Evolutionary conservation across 2,113 vertebrate species (phyloP).

Genomic region (Acrocephalus kingi): DNA sequence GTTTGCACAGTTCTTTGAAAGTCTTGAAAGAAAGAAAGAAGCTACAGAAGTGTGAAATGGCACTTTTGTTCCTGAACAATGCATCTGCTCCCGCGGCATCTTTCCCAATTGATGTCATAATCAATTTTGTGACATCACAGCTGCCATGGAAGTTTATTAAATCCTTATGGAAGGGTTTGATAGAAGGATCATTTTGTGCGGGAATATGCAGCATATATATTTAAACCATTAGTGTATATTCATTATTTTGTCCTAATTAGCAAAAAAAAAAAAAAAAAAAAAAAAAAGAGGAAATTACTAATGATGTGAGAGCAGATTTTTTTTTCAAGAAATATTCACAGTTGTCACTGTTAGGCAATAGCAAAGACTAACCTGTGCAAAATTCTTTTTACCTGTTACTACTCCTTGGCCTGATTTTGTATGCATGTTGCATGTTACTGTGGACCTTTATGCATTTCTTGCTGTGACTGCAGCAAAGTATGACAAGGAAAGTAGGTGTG

Average conservation of each 20-base stretch:
- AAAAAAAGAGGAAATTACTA: background rate
- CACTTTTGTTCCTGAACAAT: background rate
- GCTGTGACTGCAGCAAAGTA: background rate
- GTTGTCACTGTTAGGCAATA: background rate
- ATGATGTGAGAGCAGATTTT: background rate
- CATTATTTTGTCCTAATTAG: background rate
- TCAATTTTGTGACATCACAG: conserved; percentile 28
- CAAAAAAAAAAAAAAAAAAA: background rate
- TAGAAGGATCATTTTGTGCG: background rate
- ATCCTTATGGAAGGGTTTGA: background rate
- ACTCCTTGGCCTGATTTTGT: background rate
- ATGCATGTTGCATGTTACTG: background rate
- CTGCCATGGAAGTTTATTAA: background rate
- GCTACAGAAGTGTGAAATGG: background rate
- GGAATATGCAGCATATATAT: background rate
- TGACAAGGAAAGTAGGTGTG: background rate
- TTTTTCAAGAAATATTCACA: background rate
- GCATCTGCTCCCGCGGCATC: background rate
- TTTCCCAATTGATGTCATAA: conserved; percentile 26
- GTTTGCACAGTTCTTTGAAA: conserved; percentile 7
- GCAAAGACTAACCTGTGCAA: background rate
- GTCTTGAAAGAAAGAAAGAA: background rate
- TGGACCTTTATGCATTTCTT: background rate
- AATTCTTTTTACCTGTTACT: background rate
- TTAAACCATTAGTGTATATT: background rate